These are phyloP conservation scores for Saccostrea glomerata DNA, from an alignment of 1,140 invertebrate genomes.

Conservation along the genomic window DNA sequence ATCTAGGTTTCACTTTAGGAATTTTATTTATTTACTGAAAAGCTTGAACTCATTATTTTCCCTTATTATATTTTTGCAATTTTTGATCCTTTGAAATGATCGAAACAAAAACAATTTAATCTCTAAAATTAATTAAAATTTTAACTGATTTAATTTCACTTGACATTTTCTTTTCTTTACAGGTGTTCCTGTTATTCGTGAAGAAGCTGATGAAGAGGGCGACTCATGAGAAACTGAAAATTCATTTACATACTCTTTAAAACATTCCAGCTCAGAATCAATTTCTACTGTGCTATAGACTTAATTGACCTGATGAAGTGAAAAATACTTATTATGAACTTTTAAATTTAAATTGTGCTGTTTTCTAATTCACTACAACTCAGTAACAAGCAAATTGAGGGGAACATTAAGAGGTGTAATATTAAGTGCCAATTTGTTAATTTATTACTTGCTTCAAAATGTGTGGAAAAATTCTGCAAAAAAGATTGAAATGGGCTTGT, in stretches of 20 bases:
- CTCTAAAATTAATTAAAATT: too few relatives aligned
- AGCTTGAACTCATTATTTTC: too few relatives aligned
- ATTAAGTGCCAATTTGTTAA: not conserved
- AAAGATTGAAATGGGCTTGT: too few relatives aligned
- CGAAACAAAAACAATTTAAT: too few relatives aligned
- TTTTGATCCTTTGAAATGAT: too few relatives aligned
- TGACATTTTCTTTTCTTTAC: slow-evolving; percentile 39
- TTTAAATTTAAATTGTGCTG: not conserved
- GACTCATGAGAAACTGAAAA: not conserved
- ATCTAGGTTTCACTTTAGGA: too few relatives aligned
- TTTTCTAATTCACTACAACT: not conserved
- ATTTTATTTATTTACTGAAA: too few relatives aligned
- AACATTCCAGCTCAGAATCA: not conserved
- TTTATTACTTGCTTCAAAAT: too few relatives aligned
- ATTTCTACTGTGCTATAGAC: not conserved
- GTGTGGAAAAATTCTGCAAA: too few relatives aligned
- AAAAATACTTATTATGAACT: not conserved
- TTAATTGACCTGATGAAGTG: not conserved
- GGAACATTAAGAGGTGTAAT: not conserved
- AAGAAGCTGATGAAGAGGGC: slow-evolving; percentile 63
- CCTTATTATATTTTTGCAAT: too few relatives aligned
- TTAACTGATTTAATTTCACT: not conserved
- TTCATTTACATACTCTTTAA: not conserved
- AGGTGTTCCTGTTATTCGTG: slow-evolving; percentile 67
- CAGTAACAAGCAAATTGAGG: not conserved